Percentiles rank a stretch among this genome's conserved stretches.
These are phyloP conservation scores for Pseudomyrmex concolor DNA, from an alignment of 1,140 invertebrate species.

Conservation along the genomic window DNA sequence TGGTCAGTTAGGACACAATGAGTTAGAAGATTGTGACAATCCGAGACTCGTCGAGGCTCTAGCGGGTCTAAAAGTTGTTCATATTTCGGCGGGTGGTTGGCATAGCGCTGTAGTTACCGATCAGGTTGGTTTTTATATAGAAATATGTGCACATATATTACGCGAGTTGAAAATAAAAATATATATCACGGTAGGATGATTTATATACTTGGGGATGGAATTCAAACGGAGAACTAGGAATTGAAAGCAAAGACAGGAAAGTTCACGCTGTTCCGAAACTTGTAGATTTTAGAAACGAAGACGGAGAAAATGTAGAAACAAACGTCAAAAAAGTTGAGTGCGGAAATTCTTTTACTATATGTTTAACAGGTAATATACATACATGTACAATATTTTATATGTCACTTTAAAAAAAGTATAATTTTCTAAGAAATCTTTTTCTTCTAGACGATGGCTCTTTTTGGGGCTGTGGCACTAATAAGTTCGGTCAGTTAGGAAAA, in stretches of 20 bases:
- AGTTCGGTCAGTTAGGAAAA: conserved; percentile 89
- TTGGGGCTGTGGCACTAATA: conserved; percentile 90
- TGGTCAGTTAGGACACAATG: conserved; percentile 93
- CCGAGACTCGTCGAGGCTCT: conserved; percentile 90
- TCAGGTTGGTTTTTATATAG: conserved; percentile 75
- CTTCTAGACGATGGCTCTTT: conserved; percentile 86
- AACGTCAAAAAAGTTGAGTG: conserved; percentile 87
- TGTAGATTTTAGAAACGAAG: conserved; percentile 86
- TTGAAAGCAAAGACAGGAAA: conserved; percentile 83
- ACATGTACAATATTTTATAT: conserved; percentile 18
- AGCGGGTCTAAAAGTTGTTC: conserved; percentile 88
- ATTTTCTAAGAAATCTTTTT: conserved; percentile 34
- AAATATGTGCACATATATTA: not conserved
- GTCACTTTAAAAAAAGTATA: not conserved
- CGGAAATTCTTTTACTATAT: conserved; percentile 88
- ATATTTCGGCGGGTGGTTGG: conserved; percentile 93
- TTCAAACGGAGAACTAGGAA: conserved; percentile 92
- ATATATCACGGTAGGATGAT: conserved; percentile 86
- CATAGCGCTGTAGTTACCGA: conserved; percentile 92
- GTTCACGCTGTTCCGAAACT: conserved; percentile 84
- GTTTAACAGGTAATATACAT: conserved; percentile 83
- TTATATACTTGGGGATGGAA: conserved; percentile 97
- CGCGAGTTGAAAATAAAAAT: conserved; percentile 9
- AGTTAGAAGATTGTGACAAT: conserved; percentile 87
- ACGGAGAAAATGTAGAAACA: conserved; percentile 80